phyloP scores from a whole-genome alignment of 1,140 invertebrate genomes.

The Octopus bimaculoides region DNA sequence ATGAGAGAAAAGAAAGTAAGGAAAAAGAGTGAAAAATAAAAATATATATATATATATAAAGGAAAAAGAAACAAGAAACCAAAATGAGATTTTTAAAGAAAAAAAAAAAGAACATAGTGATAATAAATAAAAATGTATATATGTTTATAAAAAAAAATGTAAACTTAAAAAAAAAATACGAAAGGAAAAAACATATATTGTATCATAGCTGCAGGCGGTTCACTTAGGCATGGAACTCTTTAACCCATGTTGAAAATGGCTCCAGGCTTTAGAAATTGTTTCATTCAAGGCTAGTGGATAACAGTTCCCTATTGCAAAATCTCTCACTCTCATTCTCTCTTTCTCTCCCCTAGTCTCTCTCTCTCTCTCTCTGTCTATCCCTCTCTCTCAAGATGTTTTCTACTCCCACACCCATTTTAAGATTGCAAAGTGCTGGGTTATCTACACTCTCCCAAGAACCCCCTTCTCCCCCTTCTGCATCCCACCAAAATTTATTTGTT shows the following conservation, averaged over 20 bases:
- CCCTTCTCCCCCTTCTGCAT: too few relatives aligned
- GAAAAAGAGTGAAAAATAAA: too few relatives aligned
- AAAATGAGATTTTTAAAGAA: neutral
- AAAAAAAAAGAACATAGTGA: neutral
- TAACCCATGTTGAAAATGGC: constrained; percentile 6
- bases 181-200: neutral
- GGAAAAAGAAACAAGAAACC: neutral
- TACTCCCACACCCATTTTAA: too few relatives aligned
- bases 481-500: too few relatives aligned
- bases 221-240: constrained; percentile 3
- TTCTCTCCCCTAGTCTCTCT: neutral
- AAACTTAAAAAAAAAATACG: too few relatives aligned
- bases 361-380: neutral
- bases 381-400: too few relatives aligned
- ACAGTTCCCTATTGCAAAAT: neutral
- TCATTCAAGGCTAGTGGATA: neutral
- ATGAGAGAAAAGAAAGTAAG: too few relatives aligned
- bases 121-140: neutral
- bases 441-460: too few relatives aligned
- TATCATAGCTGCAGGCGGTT: neutral
- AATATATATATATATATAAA: neutral
- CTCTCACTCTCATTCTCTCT: neutral
- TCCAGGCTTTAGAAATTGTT: neutral
- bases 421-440: too few relatives aligned
- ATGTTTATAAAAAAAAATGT: neutral